Percentiles rank a stretch among this genome's conserved stretches.
These are phyloP conservation scores for Verasper variegatus DNA, from an alignment of 2,113 vertebrate species.

Conservation along the genomic window DNA sequence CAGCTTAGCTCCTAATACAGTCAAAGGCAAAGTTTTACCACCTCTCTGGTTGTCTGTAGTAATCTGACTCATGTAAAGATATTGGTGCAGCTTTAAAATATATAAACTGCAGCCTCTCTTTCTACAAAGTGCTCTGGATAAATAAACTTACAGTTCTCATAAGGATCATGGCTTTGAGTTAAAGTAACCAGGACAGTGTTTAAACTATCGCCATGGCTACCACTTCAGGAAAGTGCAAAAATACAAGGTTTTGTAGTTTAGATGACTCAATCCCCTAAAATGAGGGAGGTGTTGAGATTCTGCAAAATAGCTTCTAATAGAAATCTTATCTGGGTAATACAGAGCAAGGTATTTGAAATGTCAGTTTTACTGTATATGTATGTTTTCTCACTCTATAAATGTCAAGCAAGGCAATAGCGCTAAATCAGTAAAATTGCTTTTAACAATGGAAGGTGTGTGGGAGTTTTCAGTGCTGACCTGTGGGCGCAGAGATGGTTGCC, in stretches of 20 bases:
- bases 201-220: neutral
- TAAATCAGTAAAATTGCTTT: neutral
- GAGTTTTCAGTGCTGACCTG: conserved; percentile 79
- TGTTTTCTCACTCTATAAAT: conserved; percentile 8
- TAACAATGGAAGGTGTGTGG: neutral
- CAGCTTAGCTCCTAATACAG: neutral
- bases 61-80: neutral
- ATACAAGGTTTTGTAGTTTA: neutral
- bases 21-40: neutral
- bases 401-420: neutral
- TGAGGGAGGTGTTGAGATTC: no score
- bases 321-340: neutral
- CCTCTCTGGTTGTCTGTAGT: neutral
- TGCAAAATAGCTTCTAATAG: no score
- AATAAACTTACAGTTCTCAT: neutral
- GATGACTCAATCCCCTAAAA: neutral
- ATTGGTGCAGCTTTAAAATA: neutral
- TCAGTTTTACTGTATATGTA: no score
- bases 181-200: neutral
- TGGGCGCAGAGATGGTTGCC: conserved; percentile 81
- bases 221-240: neutral
- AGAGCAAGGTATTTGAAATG: neutral
- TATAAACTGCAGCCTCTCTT: neutral
- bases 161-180: no score
- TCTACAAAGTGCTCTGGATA: neutral